These are phyloP conservation scores for Bombyx huttoni DNA, from an alignment of 2,888 invertebrate species.

Conservation along the genomic window DNA sequence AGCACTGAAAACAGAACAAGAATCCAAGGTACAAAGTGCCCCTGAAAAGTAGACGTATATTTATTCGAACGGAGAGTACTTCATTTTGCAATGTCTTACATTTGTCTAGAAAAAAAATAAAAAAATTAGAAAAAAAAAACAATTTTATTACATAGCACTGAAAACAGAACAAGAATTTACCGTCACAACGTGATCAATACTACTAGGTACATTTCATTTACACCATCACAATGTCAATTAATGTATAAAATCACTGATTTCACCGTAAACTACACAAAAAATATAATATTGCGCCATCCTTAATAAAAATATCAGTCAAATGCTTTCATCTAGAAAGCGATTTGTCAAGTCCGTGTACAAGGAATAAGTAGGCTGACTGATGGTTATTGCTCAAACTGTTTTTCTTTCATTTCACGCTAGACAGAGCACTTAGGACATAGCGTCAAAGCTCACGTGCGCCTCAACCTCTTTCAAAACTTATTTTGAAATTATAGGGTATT, in stretches of 20 bases:
- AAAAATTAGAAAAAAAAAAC: constrained; percentile 25
- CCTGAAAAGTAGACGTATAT: too few species aligned
- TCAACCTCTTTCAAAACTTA: too few species aligned
- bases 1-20: constrained; percentile 53
- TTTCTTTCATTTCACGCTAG: too few species aligned
- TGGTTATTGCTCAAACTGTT: too few species aligned
- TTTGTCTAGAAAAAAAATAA: not conserved
- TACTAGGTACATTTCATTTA: constrained; percentile 34
- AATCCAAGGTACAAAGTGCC: constrained; percentile 22
- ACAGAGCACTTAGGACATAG: too few species aligned
- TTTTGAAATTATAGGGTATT: too few species aligned
- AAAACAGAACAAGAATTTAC: constrained; percentile 52
- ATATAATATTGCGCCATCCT: not conserved
- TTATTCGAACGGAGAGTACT: not conserved
- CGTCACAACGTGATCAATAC: constrained; percentile 50
- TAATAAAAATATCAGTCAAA: constrained; percentile 10
- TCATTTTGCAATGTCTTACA: not conserved
- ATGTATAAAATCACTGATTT: constrained; percentile 18
- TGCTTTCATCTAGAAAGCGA: constrained; percentile 19
- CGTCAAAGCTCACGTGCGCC: too few species aligned
- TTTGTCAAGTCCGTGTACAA: constrained; percentile 23
- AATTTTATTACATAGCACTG: constrained; percentile 46
- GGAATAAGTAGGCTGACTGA: not conserved
- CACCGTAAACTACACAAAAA: constrained; percentile 7
- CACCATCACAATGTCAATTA: constrained; percentile 34